Evolutionary conservation across 2,113 vertebrate genomes (phyloP), one percentile per base, ranked within the genome.

Genomic region (Varanus komodoensis): DNA sequence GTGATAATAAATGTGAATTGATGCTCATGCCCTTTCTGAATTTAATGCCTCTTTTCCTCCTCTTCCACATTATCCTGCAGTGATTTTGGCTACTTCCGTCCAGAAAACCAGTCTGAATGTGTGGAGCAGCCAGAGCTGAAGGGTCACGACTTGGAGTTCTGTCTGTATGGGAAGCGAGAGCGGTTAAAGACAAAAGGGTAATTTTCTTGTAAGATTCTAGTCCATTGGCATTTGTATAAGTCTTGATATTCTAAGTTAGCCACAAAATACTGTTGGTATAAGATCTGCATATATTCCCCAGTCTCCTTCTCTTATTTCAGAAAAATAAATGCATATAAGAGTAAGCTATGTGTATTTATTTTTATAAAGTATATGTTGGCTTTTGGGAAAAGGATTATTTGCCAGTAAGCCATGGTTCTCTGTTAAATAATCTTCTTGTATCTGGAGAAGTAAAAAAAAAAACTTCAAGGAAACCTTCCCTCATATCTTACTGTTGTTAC

Each of bases 31-130:
- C 3, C 27, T 73, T 34, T 14, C 21, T 52, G 34, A 74, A n/a
- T 29, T 85, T 69, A 85, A n/a, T 19, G 3, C 34, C 29, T 21
- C 14, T 8, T 2, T 14, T 32, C 8, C 6, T 23, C 6, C 73
- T 57, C 67, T 82, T 61, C 52, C 2, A 48, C 73, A 34, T 75
- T 54, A 80, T 89, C 8, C 87, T 92, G 0, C 95, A 99, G 99
- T 93, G 99, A 99, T 96, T 99, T 99, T 92, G 99, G 99, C 75
- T 99, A 98, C 94, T 98, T 97, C 95, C 98, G 99, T 4, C 97
- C 97, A 1, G 98, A 98, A 94, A 99, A 98, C 95, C 97, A 98
- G 71, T 98, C 98, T 0, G 96, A 96, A 57, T 99, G 99, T 91
- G 95, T 98, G 93, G 98, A 99, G 93, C 98, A 99, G 95, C 97